Conservation (phyloP, 2,113 vertebrate genomes). For the Guaruba guarouba region DNA sequence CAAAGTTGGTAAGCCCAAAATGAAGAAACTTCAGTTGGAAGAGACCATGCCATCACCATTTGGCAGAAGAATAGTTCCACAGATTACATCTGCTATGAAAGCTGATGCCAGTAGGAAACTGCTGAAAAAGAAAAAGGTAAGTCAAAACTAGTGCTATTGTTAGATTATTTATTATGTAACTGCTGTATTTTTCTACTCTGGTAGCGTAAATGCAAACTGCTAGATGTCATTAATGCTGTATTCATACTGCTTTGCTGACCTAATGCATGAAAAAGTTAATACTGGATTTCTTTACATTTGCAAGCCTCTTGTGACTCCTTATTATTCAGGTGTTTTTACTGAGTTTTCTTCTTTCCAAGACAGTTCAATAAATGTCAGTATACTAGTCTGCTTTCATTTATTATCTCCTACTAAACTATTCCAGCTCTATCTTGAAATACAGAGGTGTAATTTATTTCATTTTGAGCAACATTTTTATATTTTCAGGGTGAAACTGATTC, state of each 20-base stretch:
- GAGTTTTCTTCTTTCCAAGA: background rate
- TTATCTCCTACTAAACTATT: background rate
- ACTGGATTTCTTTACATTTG: background rate
- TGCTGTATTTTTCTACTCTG: background rate
- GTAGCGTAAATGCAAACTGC: background rate
- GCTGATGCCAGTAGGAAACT: conserved; percentile 91
- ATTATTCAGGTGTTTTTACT: background rate
- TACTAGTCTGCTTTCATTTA: background rate
- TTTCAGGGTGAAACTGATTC: conserved; percentile 84
- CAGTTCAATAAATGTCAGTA: background rate
- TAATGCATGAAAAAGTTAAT: background rate
- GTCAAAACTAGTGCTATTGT: background rate
- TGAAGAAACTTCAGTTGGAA: conserved; percentile 91
- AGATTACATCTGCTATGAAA: conserved; percentile 87
- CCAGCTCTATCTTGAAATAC: background rate
- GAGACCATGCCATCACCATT: conserved; percentile 93
- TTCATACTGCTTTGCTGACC: background rate
- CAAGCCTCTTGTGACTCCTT: background rate
- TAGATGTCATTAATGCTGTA: background rate
- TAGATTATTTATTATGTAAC: background rate
- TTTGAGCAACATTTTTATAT: conserved; percentile 13
- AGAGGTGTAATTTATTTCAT: background rate
- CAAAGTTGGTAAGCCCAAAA: conserved; percentile 97
- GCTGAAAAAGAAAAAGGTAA: conserved; percentile 93
- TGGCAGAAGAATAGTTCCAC: conserved; percentile 90